A percentile compares a stretch with the other conserved stretches of the same genome.
Conservation (phyloP, 2,888 invertebrate species). For the Thymelicus acteon region DNA sequence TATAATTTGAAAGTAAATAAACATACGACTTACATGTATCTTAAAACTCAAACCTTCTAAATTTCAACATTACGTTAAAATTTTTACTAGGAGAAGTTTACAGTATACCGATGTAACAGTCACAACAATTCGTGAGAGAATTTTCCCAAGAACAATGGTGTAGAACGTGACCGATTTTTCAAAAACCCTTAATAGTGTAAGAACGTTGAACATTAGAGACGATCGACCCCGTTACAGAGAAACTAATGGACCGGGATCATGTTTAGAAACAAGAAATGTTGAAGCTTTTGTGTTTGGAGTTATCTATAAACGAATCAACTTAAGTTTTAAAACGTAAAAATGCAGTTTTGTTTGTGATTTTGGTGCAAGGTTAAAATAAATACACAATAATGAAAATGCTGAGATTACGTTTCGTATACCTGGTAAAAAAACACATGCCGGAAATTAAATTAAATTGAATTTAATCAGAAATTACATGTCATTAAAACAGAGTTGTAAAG, state of each 20-base stretch:
- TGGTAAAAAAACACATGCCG: no score
- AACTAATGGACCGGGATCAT: conserved; percentile 56
- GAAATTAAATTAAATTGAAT: no score
- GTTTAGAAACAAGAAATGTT: conserved; percentile 51
- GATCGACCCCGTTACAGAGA: conserved; percentile 48
- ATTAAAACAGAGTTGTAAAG: no score
- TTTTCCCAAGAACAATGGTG: conserved; percentile 31
- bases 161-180: conserved; percentile 37
- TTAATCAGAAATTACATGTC: no score
- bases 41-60: no score
- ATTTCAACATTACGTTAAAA: background rate
- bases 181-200: conserved; percentile 38
- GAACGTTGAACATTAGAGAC: conserved; percentile 49
- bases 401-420: no score
- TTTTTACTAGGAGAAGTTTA: background rate
- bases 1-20: no score
- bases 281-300: conserved; percentile 18
- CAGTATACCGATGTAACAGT: background rate
- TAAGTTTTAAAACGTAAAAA: background rate
- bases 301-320: background rate
- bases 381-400: no score
- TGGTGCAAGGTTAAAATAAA: no score
- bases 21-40: no score
- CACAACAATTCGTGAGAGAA: conserved; percentile 25
- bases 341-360: no score